Evolutionary conservation across 2,797 vertebrate genomes (phyloP).

Genomic region (Neosilurus mollespiculum): DNA sequence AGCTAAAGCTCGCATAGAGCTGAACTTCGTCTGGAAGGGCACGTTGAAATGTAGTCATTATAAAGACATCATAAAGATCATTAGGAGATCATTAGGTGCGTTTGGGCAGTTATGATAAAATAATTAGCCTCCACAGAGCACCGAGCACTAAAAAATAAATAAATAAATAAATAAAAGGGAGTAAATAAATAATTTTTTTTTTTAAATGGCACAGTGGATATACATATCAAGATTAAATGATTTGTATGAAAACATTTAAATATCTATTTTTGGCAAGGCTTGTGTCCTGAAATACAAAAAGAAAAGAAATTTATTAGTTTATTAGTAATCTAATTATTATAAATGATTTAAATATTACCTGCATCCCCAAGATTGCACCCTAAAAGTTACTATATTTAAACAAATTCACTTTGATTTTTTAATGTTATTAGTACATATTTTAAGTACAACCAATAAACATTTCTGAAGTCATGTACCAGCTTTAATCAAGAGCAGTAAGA

Average conservation of each 20-base stretch:
- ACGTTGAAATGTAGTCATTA: background rate
- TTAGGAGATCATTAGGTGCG: slow-evolving; percentile 6
- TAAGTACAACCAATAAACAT: background rate
- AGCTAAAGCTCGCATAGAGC: background rate
- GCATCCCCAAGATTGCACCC: background rate
- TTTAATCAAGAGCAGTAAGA: background rate
- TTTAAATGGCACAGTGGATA: background rate
- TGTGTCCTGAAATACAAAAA: background rate
- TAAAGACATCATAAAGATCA: background rate
- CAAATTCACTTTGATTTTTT: background rate
- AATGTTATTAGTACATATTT: background rate
- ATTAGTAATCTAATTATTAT: background rate
- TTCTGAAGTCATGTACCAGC: background rate
- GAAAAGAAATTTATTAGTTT: background rate
- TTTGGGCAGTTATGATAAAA: background rate
- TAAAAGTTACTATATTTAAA: too few species aligned
- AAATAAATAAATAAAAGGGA: background rate
- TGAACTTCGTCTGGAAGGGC: background rate
- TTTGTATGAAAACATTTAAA: background rate
- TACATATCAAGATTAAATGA: background rate
- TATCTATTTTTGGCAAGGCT: background rate
- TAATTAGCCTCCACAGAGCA: background rate
- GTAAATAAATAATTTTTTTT: background rate
- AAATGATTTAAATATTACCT: background rate
- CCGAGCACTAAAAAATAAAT: background rate